Evolutionary conservation across 2,113 vertebrate species (phyloP), one percentile per base, ranked within the genome.

Genomic region (Chlorodrepanis virens): DNA sequence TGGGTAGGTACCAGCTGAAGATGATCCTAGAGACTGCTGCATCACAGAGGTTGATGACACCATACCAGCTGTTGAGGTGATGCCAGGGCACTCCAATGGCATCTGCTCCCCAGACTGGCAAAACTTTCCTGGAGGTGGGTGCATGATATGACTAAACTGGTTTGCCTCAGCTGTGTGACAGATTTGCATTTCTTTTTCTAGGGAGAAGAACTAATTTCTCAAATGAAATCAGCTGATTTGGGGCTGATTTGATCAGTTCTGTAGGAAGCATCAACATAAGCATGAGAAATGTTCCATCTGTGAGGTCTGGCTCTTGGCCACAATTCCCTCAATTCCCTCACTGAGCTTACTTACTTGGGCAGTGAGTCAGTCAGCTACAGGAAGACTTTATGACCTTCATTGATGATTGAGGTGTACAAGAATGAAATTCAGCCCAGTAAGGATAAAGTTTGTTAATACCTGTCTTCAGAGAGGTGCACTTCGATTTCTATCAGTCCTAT

Each of bases 211-310:
- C 22, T 85, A 50, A 72, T 83, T 94, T 88, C 47, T 83, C 45
- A 90, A 79, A 67, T 23, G 35, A 90, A 35, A 88, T 95, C 70
- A 89, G 84, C 70, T 91, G 91, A 85, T 92, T 53, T 83, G 47
- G 47, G 40, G 45, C 14, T 52, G 39, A 59, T 94, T 69, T 80
- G 92, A 76, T 63, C 67, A 59, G 50, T 88, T 94, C 79, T 90
- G 87, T 78, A 83, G 90, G 87, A 86, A 93, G 84, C 42, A 93
- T 56, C 82, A 96, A 87, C 79, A 82, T 11, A 75, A 67, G 54
- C 86, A 45, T 47, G 87, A 90, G 70, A 93, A 96, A 91, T 0
- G 1, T 44, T 90, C 85, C 88, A 94, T 96, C 92, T 95, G 85
- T 72, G 64, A 80, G 28, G 59, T 65, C 79, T 96, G 85, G 90